These are phyloP conservation scores for Parnassius apollo DNA, from an alignment of 2,888 invertebrate species.

Conservation along the genomic window DNA sequence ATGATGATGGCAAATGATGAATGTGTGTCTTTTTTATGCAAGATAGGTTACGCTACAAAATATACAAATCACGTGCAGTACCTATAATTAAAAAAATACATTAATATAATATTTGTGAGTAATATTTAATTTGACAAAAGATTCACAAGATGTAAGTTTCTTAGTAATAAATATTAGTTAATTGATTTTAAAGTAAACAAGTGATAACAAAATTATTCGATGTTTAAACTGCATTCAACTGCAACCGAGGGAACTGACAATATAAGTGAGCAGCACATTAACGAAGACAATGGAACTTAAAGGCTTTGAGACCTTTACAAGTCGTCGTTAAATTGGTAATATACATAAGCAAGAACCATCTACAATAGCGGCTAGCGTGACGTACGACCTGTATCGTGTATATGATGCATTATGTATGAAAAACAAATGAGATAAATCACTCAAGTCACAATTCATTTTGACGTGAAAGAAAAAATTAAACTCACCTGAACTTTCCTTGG, in stretches of 20 bases:
- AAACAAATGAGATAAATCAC: neutral
- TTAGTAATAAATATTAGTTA: neutral
- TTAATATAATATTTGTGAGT: too few species aligned
- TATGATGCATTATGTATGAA: neutral
- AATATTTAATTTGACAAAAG: too few species aligned
- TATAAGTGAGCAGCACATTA: neutral
- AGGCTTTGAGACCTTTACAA: neutral
- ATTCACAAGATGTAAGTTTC: neutral
- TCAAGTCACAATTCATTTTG: constrained; percentile 49
- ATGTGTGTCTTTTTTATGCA: too few species aligned
- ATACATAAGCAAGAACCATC: neutral
- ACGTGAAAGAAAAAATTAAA: constrained; percentile 26
- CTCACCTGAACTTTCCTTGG: constrained; percentile 88
- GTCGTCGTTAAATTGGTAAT: neutral
- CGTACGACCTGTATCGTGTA: neutral
- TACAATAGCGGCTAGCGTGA: neutral
- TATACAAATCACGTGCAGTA: too few species aligned
- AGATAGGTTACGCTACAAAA: too few species aligned
- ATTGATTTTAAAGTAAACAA: constrained; percentile 8
- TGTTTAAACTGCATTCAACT: neutral
- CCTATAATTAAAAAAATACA: too few species aligned
- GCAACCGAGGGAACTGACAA: neutral
- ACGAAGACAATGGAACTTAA: constrained; percentile 2
- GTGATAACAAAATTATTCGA: neutral
- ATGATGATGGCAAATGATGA: too few species aligned